phyloP scores from a whole-genome alignment of 2,888 invertebrate genomes.

The Philopedon plagiatum region DNA sequence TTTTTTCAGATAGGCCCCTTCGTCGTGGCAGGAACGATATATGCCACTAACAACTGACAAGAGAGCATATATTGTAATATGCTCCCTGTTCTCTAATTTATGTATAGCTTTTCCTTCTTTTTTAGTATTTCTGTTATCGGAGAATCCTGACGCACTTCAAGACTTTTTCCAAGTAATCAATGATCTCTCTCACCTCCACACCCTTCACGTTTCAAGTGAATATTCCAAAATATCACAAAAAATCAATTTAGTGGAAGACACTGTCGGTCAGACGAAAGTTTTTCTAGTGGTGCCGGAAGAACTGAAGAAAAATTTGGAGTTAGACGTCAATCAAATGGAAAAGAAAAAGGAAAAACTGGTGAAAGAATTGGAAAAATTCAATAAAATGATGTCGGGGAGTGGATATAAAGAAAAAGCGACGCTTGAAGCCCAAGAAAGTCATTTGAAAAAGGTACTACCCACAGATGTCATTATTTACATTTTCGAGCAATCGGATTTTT shows the following conservation, averaged over 20 bases:
- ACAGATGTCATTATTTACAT: no score
- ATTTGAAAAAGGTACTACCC: slow-evolving; percentile 65
- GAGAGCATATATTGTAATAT: no score
- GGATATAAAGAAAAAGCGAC: slow-evolving; percentile 62
- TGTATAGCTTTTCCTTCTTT: not conserved
- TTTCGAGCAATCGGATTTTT: no score
- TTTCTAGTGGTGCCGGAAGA: slow-evolving; percentile 63
- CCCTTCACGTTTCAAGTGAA: slow-evolving; percentile 12
- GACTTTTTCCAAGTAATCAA: slow-evolving; percentile 38
- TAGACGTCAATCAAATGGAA: slow-evolving; percentile 61
- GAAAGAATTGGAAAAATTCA: slow-evolving; percentile 64
- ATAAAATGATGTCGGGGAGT: slow-evolving; percentile 58
- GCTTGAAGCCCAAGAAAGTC: slow-evolving; percentile 58
- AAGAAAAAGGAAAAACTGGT: slow-evolving; percentile 63
- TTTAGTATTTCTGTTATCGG: slow-evolving; percentile 17
- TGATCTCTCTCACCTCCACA: slow-evolving; percentile 38
- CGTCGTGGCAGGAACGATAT: no score
- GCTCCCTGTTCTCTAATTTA: no score
- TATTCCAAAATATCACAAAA: not conserved
- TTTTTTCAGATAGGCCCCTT: no score
- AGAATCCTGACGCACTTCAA: not conserved
- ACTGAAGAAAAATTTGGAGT: slow-evolving; percentile 56
- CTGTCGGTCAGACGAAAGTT: slow-evolving; percentile 57
- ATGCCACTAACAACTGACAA: no score
- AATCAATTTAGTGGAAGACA: slow-evolving; percentile 56